Percentiles rank a stretch among this genome's conserved stretches.
Conservation (phyloP, 2,797 vertebrate genomes). For the Amblyopsis hoosieri region DNA sequence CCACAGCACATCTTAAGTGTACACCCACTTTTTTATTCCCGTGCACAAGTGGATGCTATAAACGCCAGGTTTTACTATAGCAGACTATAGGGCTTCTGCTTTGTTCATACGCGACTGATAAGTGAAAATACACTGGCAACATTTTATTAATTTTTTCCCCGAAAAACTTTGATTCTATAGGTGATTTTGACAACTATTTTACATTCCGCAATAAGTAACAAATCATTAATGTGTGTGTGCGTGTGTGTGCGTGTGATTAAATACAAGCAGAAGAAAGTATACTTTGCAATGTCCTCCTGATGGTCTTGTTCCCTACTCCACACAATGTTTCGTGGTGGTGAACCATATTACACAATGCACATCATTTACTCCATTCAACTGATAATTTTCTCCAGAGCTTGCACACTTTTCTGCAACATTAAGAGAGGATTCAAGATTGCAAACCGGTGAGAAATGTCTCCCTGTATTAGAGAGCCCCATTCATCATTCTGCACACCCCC, state of each 20-base stretch:
- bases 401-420: constrained; percentile 62
- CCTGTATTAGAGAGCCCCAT: constrained; percentile 59
- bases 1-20: constrained; percentile 63
- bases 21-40: constrained; percentile 57
- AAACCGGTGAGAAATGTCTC: constrained; percentile 57
- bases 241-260: not conserved
- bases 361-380: constrained; percentile 52
- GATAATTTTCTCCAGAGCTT: constrained; percentile 60
- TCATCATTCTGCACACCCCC: constrained; percentile 52
- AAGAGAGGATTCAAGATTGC: constrained; percentile 58
- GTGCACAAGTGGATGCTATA: constrained; percentile 45
- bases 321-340: constrained; percentile 15
- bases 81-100: constrained; percentile 13
- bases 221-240: no score
- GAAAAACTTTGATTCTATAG: constrained; percentile 3
- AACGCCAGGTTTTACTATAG: constrained; percentile 54
- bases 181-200: constrained; percentile 49
- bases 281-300: no score
- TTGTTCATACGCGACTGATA: not conserved
- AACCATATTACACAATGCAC: constrained; percentile 32
- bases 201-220: constrained; percentile 12
- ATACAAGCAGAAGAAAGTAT: not conserved
- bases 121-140: not conserved
- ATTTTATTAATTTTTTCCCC: not conserved
- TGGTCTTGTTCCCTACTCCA: not conserved